Percentiles rank a stretch among this genome's conserved stretches.
Conservation (phyloP, 2,888 invertebrate species). For the Trachelus stipa region DNA sequence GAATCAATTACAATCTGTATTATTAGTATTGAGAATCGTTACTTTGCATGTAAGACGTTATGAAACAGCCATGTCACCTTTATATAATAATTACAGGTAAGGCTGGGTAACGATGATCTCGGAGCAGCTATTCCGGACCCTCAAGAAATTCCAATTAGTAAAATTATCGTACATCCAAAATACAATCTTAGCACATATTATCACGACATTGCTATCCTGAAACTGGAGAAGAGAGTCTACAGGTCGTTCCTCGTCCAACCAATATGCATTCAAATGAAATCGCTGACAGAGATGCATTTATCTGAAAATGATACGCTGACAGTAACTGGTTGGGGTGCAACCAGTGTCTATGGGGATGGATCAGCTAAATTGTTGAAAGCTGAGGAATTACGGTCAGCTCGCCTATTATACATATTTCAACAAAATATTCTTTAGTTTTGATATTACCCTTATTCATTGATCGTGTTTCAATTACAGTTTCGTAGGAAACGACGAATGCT, state of each 20-base stretch:
- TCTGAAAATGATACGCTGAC: constrained; percentile 37
- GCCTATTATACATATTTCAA: too few species aligned
- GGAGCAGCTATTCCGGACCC: constrained; percentile 22
- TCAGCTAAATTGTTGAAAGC: constrained; percentile 48
- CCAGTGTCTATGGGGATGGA: constrained; percentile 23
- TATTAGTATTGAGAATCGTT: too few species aligned
- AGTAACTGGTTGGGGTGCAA: constrained; percentile 55
- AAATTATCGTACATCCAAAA: constrained; percentile 46
- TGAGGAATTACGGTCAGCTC: constrained; percentile 45
- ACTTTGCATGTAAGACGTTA: too few species aligned
- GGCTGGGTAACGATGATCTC: constrained; percentile 50
- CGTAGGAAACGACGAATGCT: constrained; percentile 42
- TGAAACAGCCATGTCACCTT: too few species aligned
- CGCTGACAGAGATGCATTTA: constrained; percentile 23
- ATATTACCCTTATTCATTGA: too few species aligned
- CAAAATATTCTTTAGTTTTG: too few species aligned
- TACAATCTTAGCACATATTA: constrained; percentile 48
- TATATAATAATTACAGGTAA: constrained; percentile 27
- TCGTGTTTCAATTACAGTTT: constrained; percentile 33
- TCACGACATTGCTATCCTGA: constrained; percentile 55
- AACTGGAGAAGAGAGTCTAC: constrained; percentile 36
- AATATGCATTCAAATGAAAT: constrained; percentile 52
- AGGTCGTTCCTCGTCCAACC: constrained; percentile 43
- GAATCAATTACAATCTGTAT: too few species aligned
- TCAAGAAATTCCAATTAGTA: constrained; percentile 43